Base-by-base conservation (phyloP, 2,888 invertebrate genomes). In the Branchellion lobata region DNA sequence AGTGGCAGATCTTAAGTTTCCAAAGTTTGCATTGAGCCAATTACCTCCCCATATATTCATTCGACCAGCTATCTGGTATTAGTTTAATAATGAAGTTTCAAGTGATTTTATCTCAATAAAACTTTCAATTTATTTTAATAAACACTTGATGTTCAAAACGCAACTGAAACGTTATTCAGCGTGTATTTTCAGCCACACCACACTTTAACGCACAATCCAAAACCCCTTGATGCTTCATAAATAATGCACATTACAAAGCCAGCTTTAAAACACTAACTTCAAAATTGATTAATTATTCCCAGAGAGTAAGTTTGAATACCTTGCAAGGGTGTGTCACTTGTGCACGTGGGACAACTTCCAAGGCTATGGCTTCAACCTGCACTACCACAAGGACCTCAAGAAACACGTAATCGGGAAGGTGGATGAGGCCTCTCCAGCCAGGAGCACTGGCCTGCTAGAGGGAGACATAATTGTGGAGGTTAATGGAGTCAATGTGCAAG, bases 331-430 rank as follows among this genome's bases (percentile, higher is more conserved):
- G 84, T 96, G 96, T 90, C 94, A 94, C 90, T 92, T 87, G 27
- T 82, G 82, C 36, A 96, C 96, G 89, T 93, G 94, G 90, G 91
- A 92, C 77, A 92, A 93, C 87, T 96, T 96, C 88, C 94, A 96
- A 88, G 98, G 98, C 53, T 99, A 97, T 87, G 99, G 99, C n/a
- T 99, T 99, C 89, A 98, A 98, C 89, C 90, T 99, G 83, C 97
- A 98, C 89, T 96, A 97, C 36, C 97, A 97, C 89, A 95, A 95
- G 87, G 93, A 93, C 82, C 94, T 94, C 87, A 92, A 92, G 11
- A 96, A 96, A 47, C 97, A 97, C 88, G 96, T 92, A 88, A 95
- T 97, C 86, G 97, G 97, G 53, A 96, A 96, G 89, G 95, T 98
- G 80, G 98, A 98, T 89, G 85, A 84, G 5, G 87, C 86, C 36